Conservation (phyloP, 1,140 invertebrate genomes). For the Charaxes varanes region DNA sequence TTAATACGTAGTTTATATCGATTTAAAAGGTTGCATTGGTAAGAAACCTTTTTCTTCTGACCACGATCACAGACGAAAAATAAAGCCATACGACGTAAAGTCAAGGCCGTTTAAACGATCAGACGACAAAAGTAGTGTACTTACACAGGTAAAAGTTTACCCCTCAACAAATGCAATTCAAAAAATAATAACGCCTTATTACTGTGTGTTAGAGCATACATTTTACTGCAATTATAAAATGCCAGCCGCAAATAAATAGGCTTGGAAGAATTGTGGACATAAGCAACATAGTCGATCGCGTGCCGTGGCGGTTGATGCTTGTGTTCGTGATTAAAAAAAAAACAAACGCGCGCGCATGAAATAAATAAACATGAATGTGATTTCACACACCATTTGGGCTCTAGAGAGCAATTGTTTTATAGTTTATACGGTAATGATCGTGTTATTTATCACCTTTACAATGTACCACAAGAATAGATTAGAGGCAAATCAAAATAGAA, state of each 20-base stretch:
- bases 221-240: neutral
- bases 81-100: too few relatives aligned
- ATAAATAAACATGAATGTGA: slow-evolving; percentile 41
- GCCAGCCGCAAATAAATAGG: neutral
- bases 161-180: neutral
- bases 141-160: too few relatives aligned
- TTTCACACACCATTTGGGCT: slow-evolving; percentile 52
- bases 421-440: slow-evolving; percentile 49
- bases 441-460: slow-evolving; percentile 52
- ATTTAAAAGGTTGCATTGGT: too few relatives aligned
- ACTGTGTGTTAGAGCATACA: neutral
- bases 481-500: slow-evolving; percentile 43
- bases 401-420: slow-evolving; percentile 60
- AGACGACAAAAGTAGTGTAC: neutral
- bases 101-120: neutral
- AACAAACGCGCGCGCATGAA: slow-evolving; percentile 7
- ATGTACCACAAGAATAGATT: slow-evolving; percentile 59
- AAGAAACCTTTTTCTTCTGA: too few relatives aligned
- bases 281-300: slow-evolving; percentile 17
- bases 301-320: slow-evolving; percentile 8
- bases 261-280: slow-evolving; percentile 2
- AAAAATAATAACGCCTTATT: neutral
- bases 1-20: too few relatives aligned
- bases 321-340: slow-evolving; percentile 12
- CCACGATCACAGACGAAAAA: too few relatives aligned